Evolutionary conservation across 2,888 invertebrate genomes (phyloP).

Genomic region (Ceramica pisi): DNA sequence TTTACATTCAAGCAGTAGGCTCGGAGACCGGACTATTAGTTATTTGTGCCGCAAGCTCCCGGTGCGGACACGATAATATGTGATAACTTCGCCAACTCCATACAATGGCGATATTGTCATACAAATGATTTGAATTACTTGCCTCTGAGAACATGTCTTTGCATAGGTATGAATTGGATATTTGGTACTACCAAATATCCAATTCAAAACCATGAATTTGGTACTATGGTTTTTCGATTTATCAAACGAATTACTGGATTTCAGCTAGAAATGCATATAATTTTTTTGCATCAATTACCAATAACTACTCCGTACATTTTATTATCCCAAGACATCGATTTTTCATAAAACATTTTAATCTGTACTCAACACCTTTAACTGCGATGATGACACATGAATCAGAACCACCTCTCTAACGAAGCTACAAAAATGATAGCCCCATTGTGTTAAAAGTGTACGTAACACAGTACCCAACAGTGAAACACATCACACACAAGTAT

Average conservation of each 20-base stretch:
- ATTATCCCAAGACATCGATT: not conserved
- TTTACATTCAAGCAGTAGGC: slow-evolving; percentile 69
- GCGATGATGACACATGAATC: slow-evolving; percentile 21
- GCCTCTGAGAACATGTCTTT: slow-evolving; percentile 43
- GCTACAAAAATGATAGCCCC: slow-evolving; percentile 50
- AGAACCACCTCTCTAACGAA: slow-evolving; percentile 36
- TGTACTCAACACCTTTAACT: not conserved
- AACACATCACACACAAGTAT: slow-evolving; percentile 64
- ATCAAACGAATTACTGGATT: slow-evolving; percentile 5
- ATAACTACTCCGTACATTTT: not conserved
- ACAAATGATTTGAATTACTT: slow-evolving; percentile 68
- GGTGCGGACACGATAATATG: slow-evolving; percentile 70
- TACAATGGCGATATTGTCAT: slow-evolving; percentile 74
- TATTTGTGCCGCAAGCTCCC: slow-evolving; percentile 69
- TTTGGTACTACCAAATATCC: not conserved
- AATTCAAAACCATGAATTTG: no score
- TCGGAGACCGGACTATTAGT: slow-evolving; percentile 64
- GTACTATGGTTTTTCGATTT: not conserved
- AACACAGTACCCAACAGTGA: slow-evolving; percentile 51
- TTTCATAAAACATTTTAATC: not conserved
- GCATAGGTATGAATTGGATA: slow-evolving; percentile 26
- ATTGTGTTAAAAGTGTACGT: slow-evolving; percentile 62
- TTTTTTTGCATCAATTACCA: not conserved
- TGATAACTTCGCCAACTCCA: slow-evolving; percentile 70
- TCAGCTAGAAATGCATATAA: not conserved